A percentile compares a stretch with the other conserved stretches of the same genome.
Evolutionary conservation across 1,140 invertebrate species (phyloP).

Genomic region (Acromyrmex echinatior): DNA sequence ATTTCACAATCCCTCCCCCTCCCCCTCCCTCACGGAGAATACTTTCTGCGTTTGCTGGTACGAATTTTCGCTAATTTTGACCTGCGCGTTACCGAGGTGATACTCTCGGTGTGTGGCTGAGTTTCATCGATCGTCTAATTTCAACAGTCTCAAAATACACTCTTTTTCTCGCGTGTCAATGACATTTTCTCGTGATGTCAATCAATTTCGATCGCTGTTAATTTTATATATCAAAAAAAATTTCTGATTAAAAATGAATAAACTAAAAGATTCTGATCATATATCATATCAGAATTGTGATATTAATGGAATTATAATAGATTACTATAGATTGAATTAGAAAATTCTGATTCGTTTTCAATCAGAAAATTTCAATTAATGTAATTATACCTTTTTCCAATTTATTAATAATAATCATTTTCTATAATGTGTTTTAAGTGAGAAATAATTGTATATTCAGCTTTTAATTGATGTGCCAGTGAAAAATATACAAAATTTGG

Average conservation of each 20-base stretch:
- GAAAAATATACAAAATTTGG: not conserved
- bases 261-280: no score
- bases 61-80: slow-evolving; percentile 69
- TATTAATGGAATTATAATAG: no score
- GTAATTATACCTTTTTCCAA: no score
- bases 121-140: slow-evolving; percentile 38
- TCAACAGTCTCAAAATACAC: not conserved
- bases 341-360: no score
- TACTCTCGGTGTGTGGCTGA: slow-evolving; percentile 10
- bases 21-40: not conserved
- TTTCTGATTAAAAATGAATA: no score
- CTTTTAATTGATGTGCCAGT: not conserved
- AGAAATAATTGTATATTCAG: not conserved
- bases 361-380: no score
- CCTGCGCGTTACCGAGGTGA: slow-evolving; percentile 13
- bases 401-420: not conserved
- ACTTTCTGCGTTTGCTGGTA: slow-evolving; percentile 62
- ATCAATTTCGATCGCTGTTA: slow-evolving; percentile 1
- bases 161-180: not conserved
- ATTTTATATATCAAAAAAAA: not conserved
- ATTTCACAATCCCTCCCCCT: not conserved
- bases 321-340: no score
- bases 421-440: not conserved
- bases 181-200: not conserved
- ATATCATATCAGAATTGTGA: no score